phyloP scores from a whole-genome alignment of 2,113 vertebrate genomes.

The Calidris pygmaea region DNA sequence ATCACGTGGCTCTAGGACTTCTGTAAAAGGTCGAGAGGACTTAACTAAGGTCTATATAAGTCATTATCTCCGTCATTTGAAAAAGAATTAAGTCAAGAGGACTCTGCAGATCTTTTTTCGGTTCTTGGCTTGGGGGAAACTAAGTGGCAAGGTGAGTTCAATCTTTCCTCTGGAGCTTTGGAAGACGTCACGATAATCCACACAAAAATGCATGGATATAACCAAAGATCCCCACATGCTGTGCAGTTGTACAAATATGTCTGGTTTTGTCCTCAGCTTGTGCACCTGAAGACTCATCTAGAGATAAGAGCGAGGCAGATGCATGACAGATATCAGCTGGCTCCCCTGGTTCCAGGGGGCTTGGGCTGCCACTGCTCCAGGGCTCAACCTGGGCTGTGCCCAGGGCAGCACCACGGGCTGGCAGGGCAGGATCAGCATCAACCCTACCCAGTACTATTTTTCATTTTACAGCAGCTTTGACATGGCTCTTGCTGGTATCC shows the following conservation, averaged over 20 bases:
- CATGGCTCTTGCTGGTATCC: conserved; percentile 77
- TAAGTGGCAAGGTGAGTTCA: conserved; percentile 3
- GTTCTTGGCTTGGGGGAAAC: background rate
- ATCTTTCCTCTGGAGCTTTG: background rate
- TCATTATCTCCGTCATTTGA: background rate
- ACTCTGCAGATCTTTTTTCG: background rate
- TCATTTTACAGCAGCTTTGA: conserved; percentile 58
- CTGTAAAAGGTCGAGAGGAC: conserved; percentile 51
- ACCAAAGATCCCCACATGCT: background rate
- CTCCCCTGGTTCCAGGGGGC: background rate
- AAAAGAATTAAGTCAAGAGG: background rate
- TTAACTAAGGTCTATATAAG: conserved; percentile 55
- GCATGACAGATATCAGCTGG: background rate
- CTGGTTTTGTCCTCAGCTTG: background rate
- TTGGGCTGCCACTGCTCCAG: background rate
- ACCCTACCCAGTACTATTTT: background rate
- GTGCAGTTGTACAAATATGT: background rate
- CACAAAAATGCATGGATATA: background rate
- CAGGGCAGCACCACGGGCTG: background rate
- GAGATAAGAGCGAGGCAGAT: background rate
- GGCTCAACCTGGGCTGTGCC: background rate
- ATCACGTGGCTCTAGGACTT: conserved; percentile 9
- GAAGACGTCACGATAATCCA: background rate
- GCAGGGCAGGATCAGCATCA: background rate
- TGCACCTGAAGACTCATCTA: background rate